A percentile compares a stretch with the other conserved stretches of the same genome.
Evolutionary conservation across 2,888 invertebrate species (phyloP).

Genomic region (Lithodes maja): DNA sequence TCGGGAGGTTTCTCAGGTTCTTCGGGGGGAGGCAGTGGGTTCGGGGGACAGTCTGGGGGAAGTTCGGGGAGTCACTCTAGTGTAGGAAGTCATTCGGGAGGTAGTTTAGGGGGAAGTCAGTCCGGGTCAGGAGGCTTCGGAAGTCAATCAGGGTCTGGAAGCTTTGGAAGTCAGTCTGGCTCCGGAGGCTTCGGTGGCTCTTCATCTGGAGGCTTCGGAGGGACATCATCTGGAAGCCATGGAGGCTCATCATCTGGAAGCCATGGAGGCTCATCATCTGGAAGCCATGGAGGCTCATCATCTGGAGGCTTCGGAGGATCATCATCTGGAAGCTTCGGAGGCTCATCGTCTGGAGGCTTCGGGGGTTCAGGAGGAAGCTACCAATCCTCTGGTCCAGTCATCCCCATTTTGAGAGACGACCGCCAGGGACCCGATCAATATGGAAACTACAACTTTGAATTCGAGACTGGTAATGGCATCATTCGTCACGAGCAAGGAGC

Average conservation of each 20-base stretch:
- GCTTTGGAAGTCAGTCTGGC: neutral
- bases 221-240: conserved; percentile 15
- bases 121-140: neutral
- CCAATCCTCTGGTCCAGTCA: no score
- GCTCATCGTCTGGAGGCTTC: no score
- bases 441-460: no score
- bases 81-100: neutral
- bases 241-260: conserved; percentile 8
- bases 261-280: neutral
- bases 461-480: no score
- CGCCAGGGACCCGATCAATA: no score
- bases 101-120: neutral
- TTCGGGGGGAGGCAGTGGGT: neutral
- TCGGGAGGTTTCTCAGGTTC: conserved; percentile 28
- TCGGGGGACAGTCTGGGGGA: neutral
- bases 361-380: no score
- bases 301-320: conserved; percentile 8
- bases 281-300: neutral
- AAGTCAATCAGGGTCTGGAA: neutral
- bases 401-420: no score
- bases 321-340: no score
- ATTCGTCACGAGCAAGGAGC: no score
- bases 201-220: neutral
- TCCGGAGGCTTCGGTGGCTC: neutral
- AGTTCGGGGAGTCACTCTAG: neutral